Evolutionary conservation across 2,113 vertebrate genomes (phyloP).

Genomic region (Sterrhoptilus dennistouni): DNA sequence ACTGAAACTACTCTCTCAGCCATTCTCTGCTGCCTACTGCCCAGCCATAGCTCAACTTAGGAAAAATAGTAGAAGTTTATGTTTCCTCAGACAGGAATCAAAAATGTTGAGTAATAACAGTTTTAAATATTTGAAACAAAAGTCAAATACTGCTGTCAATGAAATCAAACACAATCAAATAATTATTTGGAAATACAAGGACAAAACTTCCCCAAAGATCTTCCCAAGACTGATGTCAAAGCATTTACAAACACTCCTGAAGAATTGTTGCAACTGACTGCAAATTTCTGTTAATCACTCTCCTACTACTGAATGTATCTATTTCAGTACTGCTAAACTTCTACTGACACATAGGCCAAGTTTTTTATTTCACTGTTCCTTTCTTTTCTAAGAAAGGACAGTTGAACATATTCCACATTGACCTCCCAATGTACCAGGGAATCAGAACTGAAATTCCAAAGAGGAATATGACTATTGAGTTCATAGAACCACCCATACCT

Average conservation of each 20-base stretch:
- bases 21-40: neutral
- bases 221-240: neutral
- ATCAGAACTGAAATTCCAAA: neutral
- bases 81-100: no score
- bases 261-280: neutral
- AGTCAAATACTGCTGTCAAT: no score
- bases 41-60: neutral
- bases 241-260: neutral
- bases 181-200: neutral
- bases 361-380: neutral
- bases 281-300: neutral
- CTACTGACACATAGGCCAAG: neutral
- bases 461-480: neutral
- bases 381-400: neutral
- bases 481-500: neutral
- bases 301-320: neutral
- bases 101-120: no score
- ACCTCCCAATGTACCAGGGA: neutral
- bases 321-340: neutral
- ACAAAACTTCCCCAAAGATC: neutral
- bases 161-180: no score
- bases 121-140: no score
- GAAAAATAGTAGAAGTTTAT: neutral
- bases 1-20: neutral
- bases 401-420: neutral